Conservation (phyloP, 2,888 invertebrate species). For the Megastigmus dorsalis region DNA sequence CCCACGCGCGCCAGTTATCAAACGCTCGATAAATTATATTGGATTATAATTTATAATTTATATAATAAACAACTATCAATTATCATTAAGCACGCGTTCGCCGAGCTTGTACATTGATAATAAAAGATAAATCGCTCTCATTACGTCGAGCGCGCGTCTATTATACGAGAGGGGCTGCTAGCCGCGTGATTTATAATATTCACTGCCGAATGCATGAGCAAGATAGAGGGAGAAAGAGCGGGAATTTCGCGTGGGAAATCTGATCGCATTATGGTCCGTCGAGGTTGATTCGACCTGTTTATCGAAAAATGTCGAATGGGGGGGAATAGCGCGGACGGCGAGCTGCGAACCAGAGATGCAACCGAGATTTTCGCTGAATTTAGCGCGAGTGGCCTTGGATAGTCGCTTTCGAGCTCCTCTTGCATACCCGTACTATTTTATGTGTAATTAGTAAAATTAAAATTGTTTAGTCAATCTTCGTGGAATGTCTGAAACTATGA, state of each 20-base stretch:
- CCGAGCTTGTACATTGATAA: background rate
- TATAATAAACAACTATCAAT: conserved; percentile 7
- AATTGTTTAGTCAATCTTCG: too few relatives aligned
- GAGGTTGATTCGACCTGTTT: background rate
- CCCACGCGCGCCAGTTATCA: too few relatives aligned
- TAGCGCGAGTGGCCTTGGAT: background rate
- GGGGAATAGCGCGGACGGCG: too few relatives aligned
- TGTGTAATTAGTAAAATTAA: background rate
- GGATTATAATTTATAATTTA: background rate
- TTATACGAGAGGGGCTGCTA: too few relatives aligned
- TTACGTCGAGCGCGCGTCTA: background rate
- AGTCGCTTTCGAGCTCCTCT: background rate
- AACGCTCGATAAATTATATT: background rate
- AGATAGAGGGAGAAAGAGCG: too few relatives aligned
- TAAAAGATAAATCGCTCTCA: conserved; percentile 26
- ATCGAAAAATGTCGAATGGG: conserved; percentile 30
- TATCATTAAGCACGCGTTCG: conserved; percentile 13
- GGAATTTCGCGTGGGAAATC: background rate
- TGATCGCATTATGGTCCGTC: background rate
- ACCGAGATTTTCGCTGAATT: background rate
- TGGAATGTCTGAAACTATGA: too few relatives aligned
- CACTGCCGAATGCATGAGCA: background rate
- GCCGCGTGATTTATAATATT: conserved; percentile 25
- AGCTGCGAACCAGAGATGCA: background rate
- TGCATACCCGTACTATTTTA: background rate